phyloP scores from a whole-genome alignment of 2,888 invertebrate genomes.

The Podabrus alpinus region DNA sequence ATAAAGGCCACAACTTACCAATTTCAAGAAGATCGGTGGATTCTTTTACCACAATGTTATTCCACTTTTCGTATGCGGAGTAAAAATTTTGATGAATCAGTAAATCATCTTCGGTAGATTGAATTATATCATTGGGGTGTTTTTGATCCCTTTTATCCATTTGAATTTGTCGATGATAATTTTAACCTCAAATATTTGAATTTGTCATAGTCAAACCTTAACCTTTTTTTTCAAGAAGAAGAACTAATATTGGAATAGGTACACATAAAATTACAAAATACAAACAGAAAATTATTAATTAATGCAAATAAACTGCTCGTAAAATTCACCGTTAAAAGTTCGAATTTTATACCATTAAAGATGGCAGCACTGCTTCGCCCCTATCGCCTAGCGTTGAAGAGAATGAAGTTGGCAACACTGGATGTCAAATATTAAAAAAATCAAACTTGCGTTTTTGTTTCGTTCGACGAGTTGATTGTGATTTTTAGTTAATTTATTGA shows the following conservation, averaged over 20 bases:
- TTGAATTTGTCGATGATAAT: neutral
- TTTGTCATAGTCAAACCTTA: neutral
- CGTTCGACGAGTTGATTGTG: neutral
- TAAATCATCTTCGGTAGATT: neutral
- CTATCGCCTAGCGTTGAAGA: too few species aligned
- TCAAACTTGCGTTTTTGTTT: neutral
- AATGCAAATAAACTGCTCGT: too few species aligned
- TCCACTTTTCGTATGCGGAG: neutral
- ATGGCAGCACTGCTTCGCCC: neutral
- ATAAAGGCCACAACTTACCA: neutral
- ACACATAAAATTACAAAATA: too few species aligned
- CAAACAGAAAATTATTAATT: too few species aligned
- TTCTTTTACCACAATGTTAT: too few species aligned
- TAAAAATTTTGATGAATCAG: neutral
- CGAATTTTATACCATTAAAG: neutral
- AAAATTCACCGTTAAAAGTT: neutral
- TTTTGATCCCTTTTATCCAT: neutral
- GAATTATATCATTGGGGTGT: neutral
- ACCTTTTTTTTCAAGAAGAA: neutral
- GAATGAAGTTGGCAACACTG: neutral
- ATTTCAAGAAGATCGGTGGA: accelerated
- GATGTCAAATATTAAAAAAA: neutral
- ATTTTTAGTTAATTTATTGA: neutral
- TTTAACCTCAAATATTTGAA: neutral
- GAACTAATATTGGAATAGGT: too few species aligned